These are phyloP conservation scores for Caenorhabditis inopinata DNA, from an alignment of 1,140 invertebrate genomes.

Conservation along the genomic window DNA sequence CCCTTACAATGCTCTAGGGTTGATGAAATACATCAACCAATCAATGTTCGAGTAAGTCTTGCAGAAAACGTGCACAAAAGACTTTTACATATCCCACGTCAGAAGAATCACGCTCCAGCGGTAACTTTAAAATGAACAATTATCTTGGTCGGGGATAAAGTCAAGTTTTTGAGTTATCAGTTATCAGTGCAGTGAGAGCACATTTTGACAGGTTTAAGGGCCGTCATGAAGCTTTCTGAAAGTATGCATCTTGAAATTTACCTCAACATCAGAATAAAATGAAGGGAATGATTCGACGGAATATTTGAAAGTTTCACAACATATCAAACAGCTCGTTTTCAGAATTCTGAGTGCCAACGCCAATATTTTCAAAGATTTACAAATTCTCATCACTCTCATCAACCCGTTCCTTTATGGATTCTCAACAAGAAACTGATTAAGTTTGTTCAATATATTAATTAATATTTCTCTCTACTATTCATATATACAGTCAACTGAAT, in stretches of 20 bases:
- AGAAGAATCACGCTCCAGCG: background rate
- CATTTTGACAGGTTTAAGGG: background rate
- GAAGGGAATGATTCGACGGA: too few relatives aligned
- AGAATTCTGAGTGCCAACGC: slow-evolving; percentile 52
- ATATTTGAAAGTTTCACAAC: background rate
- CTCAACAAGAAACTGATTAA: background rate
- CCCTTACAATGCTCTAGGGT: slow-evolving; percentile 61
- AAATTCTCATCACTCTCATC: slow-evolving; percentile 63
- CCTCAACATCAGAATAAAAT: too few relatives aligned
- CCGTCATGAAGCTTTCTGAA: background rate
- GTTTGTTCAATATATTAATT: too few relatives aligned
- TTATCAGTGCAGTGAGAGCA: background rate
- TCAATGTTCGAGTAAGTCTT: slow-evolving; percentile 43
- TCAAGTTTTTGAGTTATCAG: too few relatives aligned
- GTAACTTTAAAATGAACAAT: background rate
- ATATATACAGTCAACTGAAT: too few relatives aligned
- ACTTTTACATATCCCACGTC: background rate
- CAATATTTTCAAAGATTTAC: slow-evolving; percentile 64
- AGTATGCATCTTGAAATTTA: background rate
- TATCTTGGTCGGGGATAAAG: background rate
- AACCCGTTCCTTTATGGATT: slow-evolving; percentile 63
- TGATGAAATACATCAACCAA: slow-evolving; percentile 58
- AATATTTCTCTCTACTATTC: too few relatives aligned
- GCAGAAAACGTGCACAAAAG: background rate
- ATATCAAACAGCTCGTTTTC: background rate